Conservation (phyloP, 1,140 invertebrate genomes). For the Scaptodrosophila lebanonensis region DNA sequence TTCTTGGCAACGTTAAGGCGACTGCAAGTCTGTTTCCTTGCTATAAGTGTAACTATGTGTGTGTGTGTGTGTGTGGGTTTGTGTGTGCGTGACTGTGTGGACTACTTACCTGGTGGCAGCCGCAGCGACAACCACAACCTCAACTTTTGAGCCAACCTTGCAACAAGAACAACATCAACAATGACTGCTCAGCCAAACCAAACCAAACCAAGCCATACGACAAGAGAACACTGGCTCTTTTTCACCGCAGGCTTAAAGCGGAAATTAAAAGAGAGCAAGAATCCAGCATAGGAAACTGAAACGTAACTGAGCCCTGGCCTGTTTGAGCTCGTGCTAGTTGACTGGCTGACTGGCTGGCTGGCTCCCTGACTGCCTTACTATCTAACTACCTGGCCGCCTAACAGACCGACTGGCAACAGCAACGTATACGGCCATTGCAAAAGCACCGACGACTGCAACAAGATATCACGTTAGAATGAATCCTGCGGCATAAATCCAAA, state of each 20-base stretch:
- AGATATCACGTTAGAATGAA: slow-evolving; percentile 68
- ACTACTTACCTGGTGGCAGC: slow-evolving; percentile 23
- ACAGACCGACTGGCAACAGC: slow-evolving; percentile 1
- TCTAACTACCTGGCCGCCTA: too few relatives aligned
- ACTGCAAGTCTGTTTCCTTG: not conserved
- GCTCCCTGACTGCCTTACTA: slow-evolving; percentile 1
- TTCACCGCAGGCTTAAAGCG: slow-evolving; percentile 39
- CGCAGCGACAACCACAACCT: slow-evolving; percentile 5
- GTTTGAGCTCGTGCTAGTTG: not conserved
- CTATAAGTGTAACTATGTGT: slow-evolving; percentile 24
- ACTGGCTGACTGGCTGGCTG: not conserved
- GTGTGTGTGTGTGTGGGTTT: slow-evolving; percentile 3
- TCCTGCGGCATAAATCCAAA: slow-evolving; percentile 62
- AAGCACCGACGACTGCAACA: slow-evolving; percentile 47
- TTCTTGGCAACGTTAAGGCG: slow-evolving; percentile 56
- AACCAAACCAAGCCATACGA: slow-evolving; percentile 6
- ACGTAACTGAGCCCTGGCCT: slow-evolving; percentile 12
- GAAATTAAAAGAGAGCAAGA: slow-evolving; percentile 72
- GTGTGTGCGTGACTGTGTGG: not conserved
- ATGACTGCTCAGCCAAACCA: not conserved
- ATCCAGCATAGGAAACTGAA: slow-evolving; percentile 63
- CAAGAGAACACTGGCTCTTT: slow-evolving; percentile 20
- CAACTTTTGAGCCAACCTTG: slow-evolving; percentile 37
- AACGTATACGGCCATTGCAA: too few relatives aligned
- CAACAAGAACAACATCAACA: slow-evolving; percentile 37